A percentile compares a stretch with the other conserved stretches of the same genome.
phyloP scores from a whole-genome alignment of 2,888 invertebrate species.

The Prosopocoilus inquinatus region DNA sequence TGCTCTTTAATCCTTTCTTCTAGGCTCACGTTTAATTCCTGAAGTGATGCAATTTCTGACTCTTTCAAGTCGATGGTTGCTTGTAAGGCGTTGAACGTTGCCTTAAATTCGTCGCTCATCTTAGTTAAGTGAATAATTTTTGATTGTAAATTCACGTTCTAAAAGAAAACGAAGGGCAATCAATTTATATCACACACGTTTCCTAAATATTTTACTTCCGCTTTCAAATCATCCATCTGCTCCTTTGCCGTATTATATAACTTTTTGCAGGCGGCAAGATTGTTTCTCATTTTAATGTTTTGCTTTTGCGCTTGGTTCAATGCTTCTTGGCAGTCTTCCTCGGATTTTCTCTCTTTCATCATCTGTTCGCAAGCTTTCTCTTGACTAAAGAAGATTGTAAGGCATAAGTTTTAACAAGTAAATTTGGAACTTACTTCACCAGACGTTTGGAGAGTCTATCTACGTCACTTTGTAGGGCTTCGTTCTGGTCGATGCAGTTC shows the following conservation, averaged over 20 bases:
- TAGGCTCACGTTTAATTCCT: constrained; percentile 10
- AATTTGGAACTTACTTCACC: constrained; percentile 12
- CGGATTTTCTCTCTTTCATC: constrained; percentile 6
- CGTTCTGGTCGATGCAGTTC: constrained; percentile 10
- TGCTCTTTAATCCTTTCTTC: constrained; percentile 5
- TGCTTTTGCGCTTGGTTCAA: constrained; percentile 12
- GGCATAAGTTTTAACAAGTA: neutral
- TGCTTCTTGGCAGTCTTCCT: constrained; percentile 13
- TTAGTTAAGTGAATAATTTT: constrained; percentile 7
- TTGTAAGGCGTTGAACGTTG: constrained; percentile 9
- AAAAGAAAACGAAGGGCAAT: neutral
- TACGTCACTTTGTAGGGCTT: constrained; percentile 8
- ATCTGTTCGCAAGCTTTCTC: constrained; percentile 13
- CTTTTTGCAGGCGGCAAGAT: constrained; percentile 11
- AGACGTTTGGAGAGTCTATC: constrained; percentile 11
- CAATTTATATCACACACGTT: neutral
- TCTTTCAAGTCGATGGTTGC: constrained; percentile 13
- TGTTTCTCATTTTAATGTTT: constrained; percentile 8
- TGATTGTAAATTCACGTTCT: constrained; percentile 14
- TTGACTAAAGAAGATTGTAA: constrained; percentile 8
- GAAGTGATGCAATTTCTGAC: constrained; percentile 9
- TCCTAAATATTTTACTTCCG: constrained; percentile 5
- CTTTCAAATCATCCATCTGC: constrained; percentile 7
- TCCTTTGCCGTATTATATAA: constrained; percentile 6
- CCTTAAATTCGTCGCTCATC: constrained; percentile 11